Base-by-base conservation (phyloP, 2,888 invertebrate genomes). In the Acleris laterana region DNA sequence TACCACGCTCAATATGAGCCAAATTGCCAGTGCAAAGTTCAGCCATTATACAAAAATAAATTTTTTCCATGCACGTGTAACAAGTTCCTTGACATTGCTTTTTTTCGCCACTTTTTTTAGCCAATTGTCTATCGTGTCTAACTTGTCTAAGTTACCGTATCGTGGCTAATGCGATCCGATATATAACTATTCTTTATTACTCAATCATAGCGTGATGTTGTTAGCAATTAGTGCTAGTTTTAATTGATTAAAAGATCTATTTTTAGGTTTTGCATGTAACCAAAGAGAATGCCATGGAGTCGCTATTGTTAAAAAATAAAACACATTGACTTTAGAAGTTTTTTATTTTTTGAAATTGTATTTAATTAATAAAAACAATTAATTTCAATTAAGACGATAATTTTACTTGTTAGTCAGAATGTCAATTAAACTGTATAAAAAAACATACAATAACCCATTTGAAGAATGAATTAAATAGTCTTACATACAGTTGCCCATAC, bases 201-300 rank as follows among this genome's bases (percentile, higher is more conserved):
- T 61, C 55, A 56, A 64, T 64, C 46, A 62, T 56, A 59, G 49
- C 64, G 53, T 60, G 42, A 53, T n/a, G 48, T 20, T 20, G 49
- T 49, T 55, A 55, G 38, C 49, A 42, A 59, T 64, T 64, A 46
- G 53, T 17, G 32, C 38, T 50, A 53, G 17, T 11, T 19, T 16
- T n/a, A 20, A 1, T 48, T 28, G 20, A 55, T 32, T 22, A 9
- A 38, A 38, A 38, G 20, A 46, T n/a, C 16, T 6, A 17, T 17
- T 46, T 46, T 46, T 46, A n/a, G 7, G 3, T n/a, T 46, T 7
- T 46, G 46, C 38, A 38, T 11, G 32, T 38, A 13, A 38, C 4
- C 38, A 4, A 38, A 4, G 13, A 38, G 13, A 38, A 11, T 11
- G 32, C 11, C 13, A 11, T 38, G 38, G 38, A 38, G 38, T 38